These are phyloP conservation scores for Gorsachius magnificus DNA, from an alignment of 2,797 vertebrate species.

Conservation along the genomic window DNA sequence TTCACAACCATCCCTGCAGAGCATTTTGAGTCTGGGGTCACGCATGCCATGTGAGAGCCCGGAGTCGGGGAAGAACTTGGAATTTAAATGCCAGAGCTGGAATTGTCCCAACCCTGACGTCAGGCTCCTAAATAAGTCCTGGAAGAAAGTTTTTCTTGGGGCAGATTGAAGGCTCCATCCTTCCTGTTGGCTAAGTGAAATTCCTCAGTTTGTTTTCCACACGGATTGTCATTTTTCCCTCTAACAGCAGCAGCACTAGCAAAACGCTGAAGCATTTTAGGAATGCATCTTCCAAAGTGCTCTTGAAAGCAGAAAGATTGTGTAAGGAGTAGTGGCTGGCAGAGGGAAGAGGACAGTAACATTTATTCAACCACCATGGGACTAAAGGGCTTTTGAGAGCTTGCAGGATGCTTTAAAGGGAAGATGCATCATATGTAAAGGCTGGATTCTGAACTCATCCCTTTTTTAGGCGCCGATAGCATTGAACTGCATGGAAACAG, in stretches of 20 bases:
- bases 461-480: neutral
- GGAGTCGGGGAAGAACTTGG: neutral
- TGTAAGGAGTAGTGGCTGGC: neutral
- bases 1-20: neutral
- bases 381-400: conserved; percentile 25
- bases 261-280: neutral
- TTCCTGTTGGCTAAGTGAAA: neutral
- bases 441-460: neutral
- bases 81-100: neutral
- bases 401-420: neutral
- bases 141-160: neutral
- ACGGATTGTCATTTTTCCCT: neutral
- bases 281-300: conserved; percentile 35
- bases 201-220: conserved; percentile 15
- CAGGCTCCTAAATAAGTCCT: neutral
- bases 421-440: neutral
- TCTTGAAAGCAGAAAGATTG: conserved; percentile 12
- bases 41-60: neutral
- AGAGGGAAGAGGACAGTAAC: neutral
- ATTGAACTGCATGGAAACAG: neutral
- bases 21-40: neutral
- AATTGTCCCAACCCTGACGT: neutral
- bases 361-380: neutral
- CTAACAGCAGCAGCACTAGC: neutral
- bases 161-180: neutral